phyloP scores from a whole-genome alignment of 2,888 invertebrate genomes.

The Zeuzera pyrina region DNA sequence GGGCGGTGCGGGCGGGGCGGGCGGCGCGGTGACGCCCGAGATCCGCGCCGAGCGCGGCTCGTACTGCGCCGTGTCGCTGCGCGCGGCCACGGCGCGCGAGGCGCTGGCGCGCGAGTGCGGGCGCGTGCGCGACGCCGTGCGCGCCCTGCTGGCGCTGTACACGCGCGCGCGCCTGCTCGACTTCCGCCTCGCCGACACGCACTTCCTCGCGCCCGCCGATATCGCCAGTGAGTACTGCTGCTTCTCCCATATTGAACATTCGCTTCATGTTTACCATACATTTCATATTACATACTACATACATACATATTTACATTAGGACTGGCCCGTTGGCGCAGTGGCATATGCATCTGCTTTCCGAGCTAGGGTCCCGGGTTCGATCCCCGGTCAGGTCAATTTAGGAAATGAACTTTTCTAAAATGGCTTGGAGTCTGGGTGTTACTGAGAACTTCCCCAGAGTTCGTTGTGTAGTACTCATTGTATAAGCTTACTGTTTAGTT shows the following conservation, averaged over 20 bases:
- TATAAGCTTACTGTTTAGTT: no score
- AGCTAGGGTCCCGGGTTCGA: no score
- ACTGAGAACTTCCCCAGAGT: no score
- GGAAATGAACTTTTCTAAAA: no score
- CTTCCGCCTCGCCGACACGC: slow-evolving; percentile 79
- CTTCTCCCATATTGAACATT: background rate
- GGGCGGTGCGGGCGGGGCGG: no score
- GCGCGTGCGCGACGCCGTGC: slow-evolving; percentile 84
- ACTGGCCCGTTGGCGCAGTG: no score
- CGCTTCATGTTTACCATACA: background rate
- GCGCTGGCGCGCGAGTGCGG: slow-evolving; percentile 78
- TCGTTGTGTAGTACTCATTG: no score
- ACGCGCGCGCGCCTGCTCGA: slow-evolving; percentile 88
- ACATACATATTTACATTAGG: no score
- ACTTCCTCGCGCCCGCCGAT: slow-evolving; percentile 68
- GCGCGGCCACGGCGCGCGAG: slow-evolving; percentile 73
- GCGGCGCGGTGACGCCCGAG: slow-evolving; percentile 70
- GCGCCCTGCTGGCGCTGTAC: slow-evolving; percentile 88
- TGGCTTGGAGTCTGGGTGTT: no score
- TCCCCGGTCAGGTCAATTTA: no score
- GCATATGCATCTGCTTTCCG: no score
- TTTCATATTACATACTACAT: no score
- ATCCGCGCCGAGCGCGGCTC: slow-evolving; percentile 79
- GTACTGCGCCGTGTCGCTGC: slow-evolving; percentile 78
- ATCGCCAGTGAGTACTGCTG: slow-evolving; percentile 34